These are phyloP conservation scores for Antigone vipio DNA, from an alignment of 2,113 vertebrate species.

Conservation along the genomic window DNA sequence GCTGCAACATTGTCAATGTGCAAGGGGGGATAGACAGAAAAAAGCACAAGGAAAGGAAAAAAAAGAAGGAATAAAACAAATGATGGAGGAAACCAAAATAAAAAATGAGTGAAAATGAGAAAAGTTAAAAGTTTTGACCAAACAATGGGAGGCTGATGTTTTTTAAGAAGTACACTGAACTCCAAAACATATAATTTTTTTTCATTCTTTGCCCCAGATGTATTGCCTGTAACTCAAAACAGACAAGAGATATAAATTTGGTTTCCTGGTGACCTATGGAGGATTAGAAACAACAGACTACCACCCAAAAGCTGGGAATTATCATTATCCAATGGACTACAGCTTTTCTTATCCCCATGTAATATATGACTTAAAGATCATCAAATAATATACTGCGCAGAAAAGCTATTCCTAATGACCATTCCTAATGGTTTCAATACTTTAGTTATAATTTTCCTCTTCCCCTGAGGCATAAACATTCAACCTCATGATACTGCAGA, in stretches of 20 bases:
- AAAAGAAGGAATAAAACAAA: neutral
- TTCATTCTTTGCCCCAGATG: neutral
- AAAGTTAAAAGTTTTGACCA: neutral
- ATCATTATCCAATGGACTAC: neutral
- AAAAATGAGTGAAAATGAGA: neutral
- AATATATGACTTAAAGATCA: neutral
- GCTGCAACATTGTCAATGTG: neutral
- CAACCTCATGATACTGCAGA: neutral
- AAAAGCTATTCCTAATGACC: conserved; percentile 29
- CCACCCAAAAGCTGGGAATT: neutral
- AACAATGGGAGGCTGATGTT: neutral
- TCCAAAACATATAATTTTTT: neutral
- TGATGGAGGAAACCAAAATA: neutral
- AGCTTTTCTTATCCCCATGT: neutral
- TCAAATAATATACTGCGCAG: neutral
- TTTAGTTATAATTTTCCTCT: conserved; percentile 44
- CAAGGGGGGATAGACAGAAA: neutral
- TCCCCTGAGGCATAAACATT: conserved; percentile 59
- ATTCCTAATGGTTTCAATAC: conserved; percentile 42
- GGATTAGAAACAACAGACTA: neutral
- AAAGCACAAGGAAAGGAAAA: neutral
- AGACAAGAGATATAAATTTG: neutral
- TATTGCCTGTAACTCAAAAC: neutral
- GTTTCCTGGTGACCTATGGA: neutral
- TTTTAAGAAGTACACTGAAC: neutral